Percentiles rank a stretch among this genome's conserved stretches.
Conservation (phyloP, 2,888 invertebrate species). For the Cosmopolites sordidus region DNA sequence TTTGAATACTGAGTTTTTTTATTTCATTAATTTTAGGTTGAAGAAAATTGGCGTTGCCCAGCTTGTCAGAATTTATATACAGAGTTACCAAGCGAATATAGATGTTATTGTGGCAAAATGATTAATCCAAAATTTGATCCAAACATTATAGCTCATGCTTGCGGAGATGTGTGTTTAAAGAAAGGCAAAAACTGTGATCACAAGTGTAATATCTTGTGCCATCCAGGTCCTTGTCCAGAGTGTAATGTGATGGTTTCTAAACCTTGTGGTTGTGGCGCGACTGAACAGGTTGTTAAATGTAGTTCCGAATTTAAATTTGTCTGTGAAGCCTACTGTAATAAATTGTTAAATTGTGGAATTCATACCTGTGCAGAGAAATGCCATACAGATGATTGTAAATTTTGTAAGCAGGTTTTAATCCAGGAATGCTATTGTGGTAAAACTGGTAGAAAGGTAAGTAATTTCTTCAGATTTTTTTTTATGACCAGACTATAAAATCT, state of each 20-base stretch:
- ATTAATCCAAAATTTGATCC: slow-evolving; percentile 72
- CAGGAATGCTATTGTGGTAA: slow-evolving; percentile 74
- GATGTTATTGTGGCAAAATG: slow-evolving; percentile 85
- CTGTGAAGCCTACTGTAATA: slow-evolving; percentile 72
- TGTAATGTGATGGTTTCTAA: slow-evolving; percentile 68
- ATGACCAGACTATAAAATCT: not conserved
- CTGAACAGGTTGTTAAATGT: slow-evolving; percentile 65
- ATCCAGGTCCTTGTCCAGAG: slow-evolving; percentile 92
- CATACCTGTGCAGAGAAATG: slow-evolving; percentile 73
- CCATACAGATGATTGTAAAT: slow-evolving; percentile 73
- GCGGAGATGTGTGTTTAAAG: slow-evolving; percentile 81
- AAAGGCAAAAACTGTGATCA: slow-evolving; percentile 56
- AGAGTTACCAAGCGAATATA: slow-evolving; percentile 73
- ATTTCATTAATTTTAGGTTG: slow-evolving; percentile 35
- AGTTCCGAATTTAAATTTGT: slow-evolving; percentile 65
- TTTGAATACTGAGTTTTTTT: not conserved
- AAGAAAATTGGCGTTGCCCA: slow-evolving; percentile 91
- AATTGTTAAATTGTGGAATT: slow-evolving; percentile 68
- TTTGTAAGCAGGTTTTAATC: slow-evolving; percentile 62
- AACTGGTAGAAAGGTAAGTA: slow-evolving; percentile 54
- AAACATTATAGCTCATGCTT: slow-evolving; percentile 81
- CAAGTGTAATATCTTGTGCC: slow-evolving; percentile 77
- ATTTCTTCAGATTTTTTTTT: not conserved
- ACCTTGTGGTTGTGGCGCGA: slow-evolving; percentile 71
- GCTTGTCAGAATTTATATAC: slow-evolving; percentile 84